Percentiles rank a stretch among this genome's conserved stretches.
Conservation (phyloP, 2,113 vertebrate genomes). For the Melozone crissalis region DNA sequence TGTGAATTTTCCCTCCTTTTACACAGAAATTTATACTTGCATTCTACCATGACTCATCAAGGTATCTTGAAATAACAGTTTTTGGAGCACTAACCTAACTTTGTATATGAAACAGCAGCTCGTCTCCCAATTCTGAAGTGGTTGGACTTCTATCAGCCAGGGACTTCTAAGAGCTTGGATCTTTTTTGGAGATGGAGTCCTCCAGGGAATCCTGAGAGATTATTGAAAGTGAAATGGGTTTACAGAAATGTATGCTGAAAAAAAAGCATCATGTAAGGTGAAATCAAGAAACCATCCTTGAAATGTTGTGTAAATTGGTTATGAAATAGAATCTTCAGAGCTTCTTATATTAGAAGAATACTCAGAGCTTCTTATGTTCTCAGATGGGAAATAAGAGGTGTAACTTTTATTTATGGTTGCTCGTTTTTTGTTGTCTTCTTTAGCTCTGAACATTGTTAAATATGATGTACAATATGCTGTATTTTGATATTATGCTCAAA, state of each 20-base stretch:
- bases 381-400: neutral
- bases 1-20: neutral
- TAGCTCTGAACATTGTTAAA: neutral
- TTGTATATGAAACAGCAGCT: constrained; percentile 2
- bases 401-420: neutral
- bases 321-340: neutral
- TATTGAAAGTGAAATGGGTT: constrained; percentile 5
- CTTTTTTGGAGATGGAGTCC: neutral
- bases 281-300: neutral
- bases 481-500: neutral
- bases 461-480: neutral
- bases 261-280: neutral
- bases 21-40: neutral
- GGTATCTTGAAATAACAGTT: neutral
- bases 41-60: neutral
- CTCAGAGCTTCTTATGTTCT: neutral
- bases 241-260: neutral
- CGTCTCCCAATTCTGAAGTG: neutral
- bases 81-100: neutral
- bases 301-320: neutral
- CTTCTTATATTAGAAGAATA: neutral
- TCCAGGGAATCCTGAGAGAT: neutral
- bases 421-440: neutral
- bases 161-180: constrained; percentile 35
- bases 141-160: neutral